These are phyloP conservation scores for Nomada goodeniana DNA, from an alignment of 2,888 invertebrate genomes.

Conservation along the genomic window DNA sequence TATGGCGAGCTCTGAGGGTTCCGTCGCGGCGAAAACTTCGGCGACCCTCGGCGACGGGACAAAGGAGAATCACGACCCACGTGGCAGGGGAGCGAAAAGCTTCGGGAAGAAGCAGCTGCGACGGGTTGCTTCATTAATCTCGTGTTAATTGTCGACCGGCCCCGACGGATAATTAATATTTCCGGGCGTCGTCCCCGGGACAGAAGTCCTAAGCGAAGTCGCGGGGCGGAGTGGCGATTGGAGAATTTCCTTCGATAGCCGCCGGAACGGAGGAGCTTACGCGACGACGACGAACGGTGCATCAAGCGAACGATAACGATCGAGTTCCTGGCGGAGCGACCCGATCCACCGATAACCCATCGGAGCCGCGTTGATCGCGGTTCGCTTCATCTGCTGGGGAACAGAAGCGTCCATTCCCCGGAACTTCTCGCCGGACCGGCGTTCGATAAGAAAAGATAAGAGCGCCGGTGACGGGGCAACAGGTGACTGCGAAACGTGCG, in stretches of 20 bases:
- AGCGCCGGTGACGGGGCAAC: constrained; percentile 35
- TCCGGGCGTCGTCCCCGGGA: not conserved
- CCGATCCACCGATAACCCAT: not conserved
- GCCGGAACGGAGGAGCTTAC: not conserved
- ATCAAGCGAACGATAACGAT: not conserved
- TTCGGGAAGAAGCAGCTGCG: no score
- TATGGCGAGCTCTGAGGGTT: no score
- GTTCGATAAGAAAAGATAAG: constrained; percentile 14
- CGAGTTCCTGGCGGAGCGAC: not conserved
- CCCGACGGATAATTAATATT: constrained; percentile 40
- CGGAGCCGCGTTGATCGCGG: not conserved
- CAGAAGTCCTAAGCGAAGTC: not conserved
- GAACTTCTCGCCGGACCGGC: no score
- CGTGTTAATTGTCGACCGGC: constrained; percentile 40
- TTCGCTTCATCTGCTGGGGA: no score
- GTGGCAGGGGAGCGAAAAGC: not conserved
- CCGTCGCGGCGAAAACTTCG: no score
- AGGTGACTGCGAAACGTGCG: constrained; percentile 48
- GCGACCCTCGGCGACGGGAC: not conserved
- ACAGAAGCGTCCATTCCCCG: no score
- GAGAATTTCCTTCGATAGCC: not conserved
- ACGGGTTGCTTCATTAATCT: constrained; percentile 16
- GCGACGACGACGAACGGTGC: not conserved
- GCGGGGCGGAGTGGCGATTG: not conserved
- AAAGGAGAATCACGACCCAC: not conserved